These are phyloP conservation scores for Trachythela sp. DNA, from an alignment of 64 coral and sea anemone genomes.

Conservation along the genomic window DNA sequence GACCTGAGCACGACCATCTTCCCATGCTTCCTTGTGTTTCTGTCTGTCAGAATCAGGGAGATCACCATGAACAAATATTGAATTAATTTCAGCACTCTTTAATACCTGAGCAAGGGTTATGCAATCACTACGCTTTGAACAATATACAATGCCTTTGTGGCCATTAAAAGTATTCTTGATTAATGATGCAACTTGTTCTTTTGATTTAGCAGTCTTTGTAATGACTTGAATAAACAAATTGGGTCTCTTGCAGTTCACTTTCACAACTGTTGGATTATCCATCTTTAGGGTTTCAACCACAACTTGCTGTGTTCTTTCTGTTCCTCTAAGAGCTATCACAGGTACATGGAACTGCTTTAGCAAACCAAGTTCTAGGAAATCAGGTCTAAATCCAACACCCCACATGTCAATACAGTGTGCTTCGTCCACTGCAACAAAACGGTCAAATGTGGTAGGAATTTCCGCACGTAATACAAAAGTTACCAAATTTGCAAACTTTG, in stretches of 20 bases:
- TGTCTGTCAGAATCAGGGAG: neutral
- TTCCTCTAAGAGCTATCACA: conserved; percentile 22
- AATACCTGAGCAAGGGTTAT: neutral
- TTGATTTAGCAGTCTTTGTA: neutral
- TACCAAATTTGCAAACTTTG: too few species aligned
- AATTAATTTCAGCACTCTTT: neutral
- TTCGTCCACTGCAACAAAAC: conserved; percentile 8
- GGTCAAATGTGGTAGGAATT: too few species aligned
- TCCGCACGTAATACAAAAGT: too few species aligned
- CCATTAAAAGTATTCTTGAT: conserved; percentile 1
- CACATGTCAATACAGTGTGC: conserved; percentile 38
- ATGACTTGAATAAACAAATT: conserved; percentile 7
- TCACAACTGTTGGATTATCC: neutral
- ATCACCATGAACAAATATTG: neutral
- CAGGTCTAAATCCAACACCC: conserved; percentile 38
- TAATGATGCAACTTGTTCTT: neutral
- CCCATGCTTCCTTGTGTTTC: neutral
- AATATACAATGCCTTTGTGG: conserved; percentile 34
- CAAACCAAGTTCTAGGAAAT: neutral
- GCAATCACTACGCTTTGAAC: conserved; percentile 16
- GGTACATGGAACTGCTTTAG: neutral
- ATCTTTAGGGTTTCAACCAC: neutral
- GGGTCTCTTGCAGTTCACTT: neutral
- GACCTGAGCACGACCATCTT: neutral
- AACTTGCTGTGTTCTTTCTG: neutral